These are phyloP conservation scores for Chinchilla lanigera DNA, from an alignment of 2,113 vertebrate genomes.

Conservation along the genomic window DNA sequence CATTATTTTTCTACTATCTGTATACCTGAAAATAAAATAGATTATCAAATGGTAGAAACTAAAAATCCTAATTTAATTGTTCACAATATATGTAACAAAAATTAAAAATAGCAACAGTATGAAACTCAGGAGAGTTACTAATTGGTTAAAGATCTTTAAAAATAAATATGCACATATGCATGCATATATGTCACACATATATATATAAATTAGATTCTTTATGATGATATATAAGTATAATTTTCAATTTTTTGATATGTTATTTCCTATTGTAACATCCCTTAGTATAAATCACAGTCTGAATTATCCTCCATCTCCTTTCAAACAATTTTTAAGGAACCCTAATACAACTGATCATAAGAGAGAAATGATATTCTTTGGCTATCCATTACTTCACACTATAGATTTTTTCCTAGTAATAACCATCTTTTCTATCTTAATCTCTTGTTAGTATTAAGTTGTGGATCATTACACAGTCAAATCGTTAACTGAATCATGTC, in stretches of 20 bases:
- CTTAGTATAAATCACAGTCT: slow-evolving; percentile 22
- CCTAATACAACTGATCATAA: background rate
- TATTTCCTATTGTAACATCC: background rate
- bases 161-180: background rate
- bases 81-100: slow-evolving; percentile 3
- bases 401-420: slow-evolving; percentile 43
- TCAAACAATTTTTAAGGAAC: slow-evolving; percentile 53
- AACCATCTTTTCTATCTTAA: slow-evolving; percentile 63
- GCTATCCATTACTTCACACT: background rate
- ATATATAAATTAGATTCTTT: background rate
- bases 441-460: slow-evolving; percentile 59
- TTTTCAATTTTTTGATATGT: slow-evolving; percentile 14
- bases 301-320: background rate
- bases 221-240: background rate
- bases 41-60: background rate
- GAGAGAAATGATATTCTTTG: background rate
- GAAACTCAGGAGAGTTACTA: background rate
- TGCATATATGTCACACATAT: background rate
- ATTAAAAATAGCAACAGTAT: background rate
- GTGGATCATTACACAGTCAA: slow-evolving; percentile 70
- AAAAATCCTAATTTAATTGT: background rate
- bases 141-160: background rate
- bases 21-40: background rate
- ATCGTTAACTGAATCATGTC: slow-evolving; percentile 58
- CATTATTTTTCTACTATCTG: background rate